Percentiles rank a stretch among this genome's conserved stretches.
Evolutionary conservation across 2,797 vertebrate genomes (phyloP).

Genomic region (Triplophysa yarkandensis): DNA sequence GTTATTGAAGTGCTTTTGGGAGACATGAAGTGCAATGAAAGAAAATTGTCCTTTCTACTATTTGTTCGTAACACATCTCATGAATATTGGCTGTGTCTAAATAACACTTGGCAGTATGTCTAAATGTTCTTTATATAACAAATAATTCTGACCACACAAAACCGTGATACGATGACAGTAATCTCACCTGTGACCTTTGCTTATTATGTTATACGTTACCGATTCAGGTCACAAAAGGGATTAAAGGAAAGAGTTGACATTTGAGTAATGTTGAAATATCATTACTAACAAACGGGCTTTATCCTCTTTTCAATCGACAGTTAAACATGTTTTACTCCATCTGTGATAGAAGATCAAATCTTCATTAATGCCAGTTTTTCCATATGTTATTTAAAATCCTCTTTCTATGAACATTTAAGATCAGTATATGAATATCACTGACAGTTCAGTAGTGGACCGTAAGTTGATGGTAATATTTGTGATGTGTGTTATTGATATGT

Average conservation of each 20-base stretch:
- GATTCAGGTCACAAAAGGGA: not conserved
- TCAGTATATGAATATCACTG: not conserved
- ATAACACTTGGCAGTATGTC: not conserved
- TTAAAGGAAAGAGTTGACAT: not conserved
- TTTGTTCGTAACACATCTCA: not conserved
- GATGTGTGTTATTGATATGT: not conserved
- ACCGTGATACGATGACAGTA: not conserved
- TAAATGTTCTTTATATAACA: not conserved
- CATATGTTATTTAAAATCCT: not conserved
- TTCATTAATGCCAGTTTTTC: not conserved
- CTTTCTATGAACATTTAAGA: not conserved
- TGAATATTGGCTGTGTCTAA: not conserved
- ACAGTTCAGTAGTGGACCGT: not conserved
- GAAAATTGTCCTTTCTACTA: not conserved
- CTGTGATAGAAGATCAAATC: not conserved
- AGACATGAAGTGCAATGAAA: not conserved
- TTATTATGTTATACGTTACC: not conserved
- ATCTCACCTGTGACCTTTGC: not conserved
- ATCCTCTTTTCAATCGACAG: no score
- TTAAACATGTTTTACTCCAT: no score
- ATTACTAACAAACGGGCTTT: no score
- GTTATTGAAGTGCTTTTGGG: conserved; percentile 70
- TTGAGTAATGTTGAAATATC: no score
- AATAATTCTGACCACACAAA: not conserved
- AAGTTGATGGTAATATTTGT: not conserved